These are phyloP conservation scores for Scrobipalpa atriplicella DNA, from an alignment of 2,888 invertebrate species.

Conservation along the genomic window DNA sequence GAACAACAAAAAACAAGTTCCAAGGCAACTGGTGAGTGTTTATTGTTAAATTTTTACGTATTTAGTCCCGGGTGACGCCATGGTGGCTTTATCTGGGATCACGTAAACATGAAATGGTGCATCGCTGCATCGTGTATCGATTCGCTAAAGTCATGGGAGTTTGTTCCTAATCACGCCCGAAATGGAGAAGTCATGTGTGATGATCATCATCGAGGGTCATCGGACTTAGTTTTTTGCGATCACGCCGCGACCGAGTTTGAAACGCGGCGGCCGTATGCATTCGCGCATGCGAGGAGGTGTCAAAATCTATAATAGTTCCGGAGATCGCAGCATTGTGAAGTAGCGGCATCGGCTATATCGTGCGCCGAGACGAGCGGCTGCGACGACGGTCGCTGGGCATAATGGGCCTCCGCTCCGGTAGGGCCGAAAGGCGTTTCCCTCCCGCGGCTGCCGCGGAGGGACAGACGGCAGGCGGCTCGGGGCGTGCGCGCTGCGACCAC, in stretches of 20 bases:
- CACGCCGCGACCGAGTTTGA: constrained; percentile 77
- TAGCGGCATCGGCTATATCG: constrained; percentile 52
- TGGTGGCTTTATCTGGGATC: constrained; percentile 85
- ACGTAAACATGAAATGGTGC: constrained; percentile 85
- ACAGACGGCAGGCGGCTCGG: constrained; percentile 54
- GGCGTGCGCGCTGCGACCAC: constrained; percentile 66
- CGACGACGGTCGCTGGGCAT: constrained; percentile 62
- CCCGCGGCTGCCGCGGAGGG: constrained; percentile 63
- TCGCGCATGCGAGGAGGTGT: constrained; percentile 81
- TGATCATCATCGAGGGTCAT: constrained; percentile 66
- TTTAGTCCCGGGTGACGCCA: constrained; percentile 85
- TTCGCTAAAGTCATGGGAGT: constrained; percentile 66
- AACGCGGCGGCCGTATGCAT: constrained; percentile 81
- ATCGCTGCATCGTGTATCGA: constrained; percentile 82
- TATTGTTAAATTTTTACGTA: constrained; percentile 78
- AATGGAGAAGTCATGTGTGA: constrained; percentile 48
- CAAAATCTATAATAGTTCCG: constrained; percentile 80
- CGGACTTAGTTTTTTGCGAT: constrained; percentile 72
- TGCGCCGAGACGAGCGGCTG: constrained; percentile 50
- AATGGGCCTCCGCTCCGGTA: constrained; percentile 65
- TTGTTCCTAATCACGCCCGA: constrained; percentile 48
- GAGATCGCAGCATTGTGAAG: constrained; percentile 66
- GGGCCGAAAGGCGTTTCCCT: constrained; percentile 74
- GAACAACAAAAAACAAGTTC: constrained; percentile 82
- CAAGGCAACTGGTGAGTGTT: constrained; percentile 85